phyloP scores from a whole-genome alignment of 1,140 invertebrate species.

The Cecropterus lyciades region DNA sequence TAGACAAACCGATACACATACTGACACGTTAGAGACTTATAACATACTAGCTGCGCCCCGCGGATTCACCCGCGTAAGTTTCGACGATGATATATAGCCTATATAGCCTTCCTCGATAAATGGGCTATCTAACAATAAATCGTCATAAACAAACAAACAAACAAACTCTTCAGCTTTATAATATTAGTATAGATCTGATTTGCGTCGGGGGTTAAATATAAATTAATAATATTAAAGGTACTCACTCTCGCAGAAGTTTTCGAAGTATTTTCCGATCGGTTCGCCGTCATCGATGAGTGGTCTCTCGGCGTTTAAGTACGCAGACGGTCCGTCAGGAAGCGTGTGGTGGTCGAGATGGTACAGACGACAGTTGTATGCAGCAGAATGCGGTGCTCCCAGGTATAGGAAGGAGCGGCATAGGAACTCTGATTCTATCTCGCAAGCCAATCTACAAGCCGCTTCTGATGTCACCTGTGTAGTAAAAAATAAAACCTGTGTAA shows the following conservation, averaged over 20 bases:
- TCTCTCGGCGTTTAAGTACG: slow-evolving; percentile 94
- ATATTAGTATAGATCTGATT: too few relatives aligned
- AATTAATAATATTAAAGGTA: slow-evolving; percentile 37
- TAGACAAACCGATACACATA: too few relatives aligned
- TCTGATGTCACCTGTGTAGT: slow-evolving; percentile 89
- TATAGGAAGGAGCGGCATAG: slow-evolving; percentile 96
- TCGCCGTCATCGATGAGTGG: slow-evolving; percentile 96
- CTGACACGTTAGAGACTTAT: too few relatives aligned
- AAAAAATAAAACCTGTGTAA: slow-evolving; percentile 6
- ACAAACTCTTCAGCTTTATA: too few relatives aligned
- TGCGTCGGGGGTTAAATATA: too few relatives aligned
- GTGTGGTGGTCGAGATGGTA: slow-evolving; percentile 97
- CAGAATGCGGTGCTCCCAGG: slow-evolving; percentile 89
- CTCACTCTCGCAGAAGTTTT: slow-evolving; percentile 93
- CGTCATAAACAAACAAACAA: too few relatives aligned
- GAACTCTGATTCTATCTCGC: slow-evolving; percentile 97
- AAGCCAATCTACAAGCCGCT: slow-evolving; percentile 93
- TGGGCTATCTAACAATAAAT: too few relatives aligned
- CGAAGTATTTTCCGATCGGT: slow-evolving; percentile 94
- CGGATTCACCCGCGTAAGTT: too few relatives aligned
- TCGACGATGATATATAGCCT: too few relatives aligned
- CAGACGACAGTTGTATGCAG: slow-evolving; percentile 94
- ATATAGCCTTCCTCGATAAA: too few relatives aligned
- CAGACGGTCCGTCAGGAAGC: slow-evolving; percentile 94
- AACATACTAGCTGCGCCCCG: too few relatives aligned